Conservation (phyloP, 2,797 vertebrate species). For the Hafferia zeledoni region DNA sequence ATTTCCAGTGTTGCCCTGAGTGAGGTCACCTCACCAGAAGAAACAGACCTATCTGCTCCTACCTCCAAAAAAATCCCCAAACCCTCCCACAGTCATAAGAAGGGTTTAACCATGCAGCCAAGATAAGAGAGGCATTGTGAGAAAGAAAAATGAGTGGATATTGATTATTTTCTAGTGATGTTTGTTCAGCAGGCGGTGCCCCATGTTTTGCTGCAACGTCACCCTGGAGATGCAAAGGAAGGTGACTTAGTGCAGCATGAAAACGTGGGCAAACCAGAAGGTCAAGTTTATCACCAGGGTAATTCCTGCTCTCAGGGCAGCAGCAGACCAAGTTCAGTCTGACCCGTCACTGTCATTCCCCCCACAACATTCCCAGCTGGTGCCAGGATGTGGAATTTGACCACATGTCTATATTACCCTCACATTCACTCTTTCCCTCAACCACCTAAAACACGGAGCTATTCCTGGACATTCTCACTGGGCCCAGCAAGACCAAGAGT, state of each 20-base stretch:
- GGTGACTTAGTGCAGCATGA: background rate
- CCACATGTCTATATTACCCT: background rate
- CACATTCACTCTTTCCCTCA: background rate
- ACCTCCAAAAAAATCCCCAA: background rate
- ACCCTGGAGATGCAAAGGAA: background rate
- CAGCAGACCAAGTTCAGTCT: background rate
- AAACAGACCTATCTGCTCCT: background rate
- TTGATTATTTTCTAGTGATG: background rate
- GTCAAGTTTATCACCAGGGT: background rate
- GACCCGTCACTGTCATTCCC: background rate
- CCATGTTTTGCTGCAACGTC: background rate
- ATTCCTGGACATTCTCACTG: background rate
- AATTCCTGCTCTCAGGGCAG: background rate
- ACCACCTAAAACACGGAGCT: background rate
- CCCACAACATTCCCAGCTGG: background rate
- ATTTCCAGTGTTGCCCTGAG: background rate
- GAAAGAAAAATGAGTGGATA: background rate
- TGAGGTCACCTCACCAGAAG: background rate
- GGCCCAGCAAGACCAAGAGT: background rate
- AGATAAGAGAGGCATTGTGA: background rate
- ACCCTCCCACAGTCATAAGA: background rate
- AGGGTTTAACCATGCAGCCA: background rate
- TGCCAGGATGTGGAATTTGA: background rate
- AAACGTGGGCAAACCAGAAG: background rate
- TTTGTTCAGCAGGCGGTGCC: slow-evolving; percentile 45